A percentile compares a stretch with the other conserved stretches of the same genome.
phyloP scores from a whole-genome alignment of 2,888 invertebrate genomes.

The Xestobium rufovillosum region DNA sequence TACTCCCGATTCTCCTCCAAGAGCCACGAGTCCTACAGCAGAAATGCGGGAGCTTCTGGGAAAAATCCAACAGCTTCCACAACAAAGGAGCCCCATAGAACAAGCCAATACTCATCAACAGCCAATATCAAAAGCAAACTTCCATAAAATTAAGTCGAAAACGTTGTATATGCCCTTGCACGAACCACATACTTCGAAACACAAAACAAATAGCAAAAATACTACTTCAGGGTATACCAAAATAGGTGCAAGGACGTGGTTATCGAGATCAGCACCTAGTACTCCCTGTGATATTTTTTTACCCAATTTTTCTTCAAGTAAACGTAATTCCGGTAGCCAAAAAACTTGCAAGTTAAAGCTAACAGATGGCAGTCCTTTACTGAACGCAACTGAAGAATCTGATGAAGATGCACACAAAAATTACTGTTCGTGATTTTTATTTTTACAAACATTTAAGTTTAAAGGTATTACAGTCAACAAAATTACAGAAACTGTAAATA shows the following conservation, averaged over 20 bases:
- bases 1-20: slow-evolving; percentile 67
- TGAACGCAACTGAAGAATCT: slow-evolving; percentile 50
- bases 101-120: slow-evolving; percentile 24
- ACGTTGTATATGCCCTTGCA: slow-evolving; percentile 63
- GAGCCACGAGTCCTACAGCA: slow-evolving; percentile 74
- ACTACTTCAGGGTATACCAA: slow-evolving; percentile 26
- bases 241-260: slow-evolving; percentile 22
- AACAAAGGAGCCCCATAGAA: slow-evolving; percentile 39
- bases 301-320: too few species aligned
- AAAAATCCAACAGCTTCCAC: slow-evolving; percentile 62
- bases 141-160: slow-evolving; percentile 52
- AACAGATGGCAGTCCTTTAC: slow-evolving; percentile 57
- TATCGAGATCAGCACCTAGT: slow-evolving; percentile 62
- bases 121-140: slow-evolving; percentile 31
- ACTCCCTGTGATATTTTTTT: slow-evolving; percentile 66
- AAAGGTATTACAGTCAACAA: too few species aligned
- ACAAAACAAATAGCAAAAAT: slow-evolving; percentile 27
- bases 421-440: slow-evolving; percentile 28
- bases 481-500: too few species aligned
- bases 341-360: slow-evolving; percentile 44
- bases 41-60: slow-evolving; percentile 66
- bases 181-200: slow-evolving; percentile 27
- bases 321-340: slow-evolving; percentile 51
- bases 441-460: too few species aligned
- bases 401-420: slow-evolving; percentile 36